Evolutionary conservation across 2,113 vertebrate species (phyloP).

Genomic region (Ardeotis arabs): DNA sequence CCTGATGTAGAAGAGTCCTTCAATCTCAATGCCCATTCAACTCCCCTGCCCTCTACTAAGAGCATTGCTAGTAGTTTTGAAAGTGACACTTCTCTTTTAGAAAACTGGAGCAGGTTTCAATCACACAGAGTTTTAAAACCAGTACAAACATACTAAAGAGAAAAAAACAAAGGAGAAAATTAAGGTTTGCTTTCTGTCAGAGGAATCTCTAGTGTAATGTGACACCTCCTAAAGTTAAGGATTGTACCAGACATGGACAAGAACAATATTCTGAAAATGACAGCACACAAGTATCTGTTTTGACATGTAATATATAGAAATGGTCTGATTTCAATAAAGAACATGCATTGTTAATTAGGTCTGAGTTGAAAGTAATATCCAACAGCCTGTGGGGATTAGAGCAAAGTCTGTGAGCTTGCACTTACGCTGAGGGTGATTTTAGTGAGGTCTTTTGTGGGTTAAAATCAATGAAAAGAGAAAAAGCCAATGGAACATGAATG

Average conservation of each 20-base stretch:
- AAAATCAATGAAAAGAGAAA: conserved; percentile 11
- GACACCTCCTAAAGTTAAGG: neutral
- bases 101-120: neutral
- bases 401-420: neutral
- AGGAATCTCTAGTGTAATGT: rapidly evolving
- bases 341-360: neutral
- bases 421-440: neutral
- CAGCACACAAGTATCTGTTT: neutral
- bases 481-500: neutral
- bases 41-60: neutral
- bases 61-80: neutral
- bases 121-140: neutral
- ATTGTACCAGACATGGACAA: neutral
- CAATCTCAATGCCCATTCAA: neutral
- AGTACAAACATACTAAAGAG: neutral
- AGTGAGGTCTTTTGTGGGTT: neutral
- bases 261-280: neutral
- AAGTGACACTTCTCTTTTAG: neutral
- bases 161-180: neutral
- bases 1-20: neutral
- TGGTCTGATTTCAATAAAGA: neutral
- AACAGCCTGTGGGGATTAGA: neutral
- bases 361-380: neutral
- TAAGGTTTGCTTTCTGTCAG: neutral
- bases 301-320: neutral